Percentiles rank a stretch among this genome's conserved stretches.
These are phyloP conservation scores for Drosophila leonis DNA, from an alignment of 2,888 invertebrate genomes.

Conservation along the genomic window DNA sequence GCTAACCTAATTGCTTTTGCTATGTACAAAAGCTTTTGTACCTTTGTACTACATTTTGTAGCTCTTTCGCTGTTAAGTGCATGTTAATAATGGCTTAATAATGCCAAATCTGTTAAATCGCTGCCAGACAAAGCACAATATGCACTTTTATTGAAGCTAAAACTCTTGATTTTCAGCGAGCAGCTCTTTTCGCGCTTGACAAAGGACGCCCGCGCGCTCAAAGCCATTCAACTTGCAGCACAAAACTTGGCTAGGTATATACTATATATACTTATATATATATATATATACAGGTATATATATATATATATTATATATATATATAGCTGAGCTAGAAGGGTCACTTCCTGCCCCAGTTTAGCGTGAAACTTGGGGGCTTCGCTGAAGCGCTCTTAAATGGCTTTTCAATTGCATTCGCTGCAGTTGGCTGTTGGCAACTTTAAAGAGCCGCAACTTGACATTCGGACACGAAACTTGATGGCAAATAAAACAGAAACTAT, in stretches of 20 bases:
- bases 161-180: constrained; percentile 21
- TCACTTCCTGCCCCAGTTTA: constrained; percentile 3
- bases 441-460: constrained; percentile 40
- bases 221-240: constrained; percentile 21
- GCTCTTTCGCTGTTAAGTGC: constrained; percentile 4
- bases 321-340: constrained; percentile 19
- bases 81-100: constrained; percentile 18
- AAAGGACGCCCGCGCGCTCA: constrained; percentile 9
- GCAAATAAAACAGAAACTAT: constrained; percentile 43
- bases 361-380: constrained; percentile 28
- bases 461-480: constrained; percentile 45
- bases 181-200: constrained; percentile 13
- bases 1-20: neutral
- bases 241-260: neutral
- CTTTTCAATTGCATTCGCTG: constrained; percentile 71
- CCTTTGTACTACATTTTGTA: neutral
- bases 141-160: constrained; percentile 25
- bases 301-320: neutral
- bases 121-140: constrained; percentile 23
- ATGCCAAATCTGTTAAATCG: constrained; percentile 21
- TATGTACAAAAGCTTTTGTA: neutral
- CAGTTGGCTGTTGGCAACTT: constrained; percentile 37
- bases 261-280: neutral
- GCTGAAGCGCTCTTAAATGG: constrained; percentile 58
- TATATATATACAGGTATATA: neutral